phyloP scores from a whole-genome alignment of 2,113 vertebrate genomes.

The Chunga burmeisteri region DNA sequence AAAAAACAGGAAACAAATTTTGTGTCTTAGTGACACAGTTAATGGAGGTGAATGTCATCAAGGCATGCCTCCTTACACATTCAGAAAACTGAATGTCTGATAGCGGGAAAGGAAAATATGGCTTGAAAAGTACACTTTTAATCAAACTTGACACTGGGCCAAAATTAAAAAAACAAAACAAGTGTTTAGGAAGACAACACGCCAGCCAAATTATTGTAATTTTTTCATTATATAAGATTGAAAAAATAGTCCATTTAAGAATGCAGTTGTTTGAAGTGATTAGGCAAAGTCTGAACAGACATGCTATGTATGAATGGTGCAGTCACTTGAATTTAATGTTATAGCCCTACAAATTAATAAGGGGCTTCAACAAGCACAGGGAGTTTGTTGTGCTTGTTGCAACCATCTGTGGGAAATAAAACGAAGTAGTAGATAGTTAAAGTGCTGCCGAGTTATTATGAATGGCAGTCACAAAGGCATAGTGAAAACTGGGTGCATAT shows the following conservation, averaged over 20 bases:
- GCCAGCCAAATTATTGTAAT: not conserved
- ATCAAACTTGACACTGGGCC: constrained; percentile 5
- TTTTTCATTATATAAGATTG: not conserved
- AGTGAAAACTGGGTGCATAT: not conserved
- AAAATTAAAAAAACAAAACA: not conserved
- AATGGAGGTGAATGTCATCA: constrained; percentile 28
- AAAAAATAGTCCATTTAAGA: not conserved
- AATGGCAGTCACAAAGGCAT: not conserved
- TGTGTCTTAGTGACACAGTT: constrained; percentile 19
- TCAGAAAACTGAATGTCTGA: not conserved
- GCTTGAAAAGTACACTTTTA: not conserved
- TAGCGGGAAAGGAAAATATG: not conserved
- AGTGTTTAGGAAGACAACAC: not conserved
- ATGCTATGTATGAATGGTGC: not conserved
- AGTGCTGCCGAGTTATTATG: not conserved
- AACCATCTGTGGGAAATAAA: not conserved
- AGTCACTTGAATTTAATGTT: constrained; percentile 26
- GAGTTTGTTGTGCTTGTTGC: not conserved
- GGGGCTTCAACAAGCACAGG: not conserved
- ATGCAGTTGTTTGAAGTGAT: not conserved
- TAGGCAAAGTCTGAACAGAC: not conserved
- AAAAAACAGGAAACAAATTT: constrained; percentile 56
- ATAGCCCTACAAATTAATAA: not conserved
- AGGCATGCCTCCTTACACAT: constrained; percentile 12
- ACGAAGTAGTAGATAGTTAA: not conserved